These are phyloP conservation scores for Enteromius thamalakanensis DNA, from an alignment of 2,797 vertebrate species.

Conservation along the genomic window DNA sequence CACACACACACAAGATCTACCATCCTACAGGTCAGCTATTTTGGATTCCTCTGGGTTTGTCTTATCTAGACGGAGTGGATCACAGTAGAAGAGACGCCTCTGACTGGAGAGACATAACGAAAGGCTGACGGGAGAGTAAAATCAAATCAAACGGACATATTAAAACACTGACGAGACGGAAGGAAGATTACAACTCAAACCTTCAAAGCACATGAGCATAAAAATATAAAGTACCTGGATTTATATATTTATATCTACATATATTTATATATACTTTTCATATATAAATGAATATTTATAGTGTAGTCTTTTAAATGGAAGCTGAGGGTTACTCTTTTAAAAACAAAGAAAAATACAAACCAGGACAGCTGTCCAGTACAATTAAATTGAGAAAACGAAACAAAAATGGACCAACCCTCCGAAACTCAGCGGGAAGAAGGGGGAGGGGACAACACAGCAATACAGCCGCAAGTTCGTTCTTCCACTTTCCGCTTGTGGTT, in stretches of 20 bases:
- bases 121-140: conserved; percentile 6
- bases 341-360: conserved; percentile 50
- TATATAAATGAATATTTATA: conserved; percentile 64
- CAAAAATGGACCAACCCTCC: conserved; percentile 41
- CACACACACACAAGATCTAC: conserved; percentile 22
- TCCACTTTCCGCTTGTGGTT: not conserved
- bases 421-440: conserved; percentile 46
- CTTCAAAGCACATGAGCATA: conserved; percentile 66
- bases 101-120: conserved; percentile 59
- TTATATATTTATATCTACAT: conserved; percentile 64
- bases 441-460: conserved; percentile 29
- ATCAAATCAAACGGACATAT: conserved; percentile 65
- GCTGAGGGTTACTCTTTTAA: conserved; percentile 56
- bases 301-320: conserved; percentile 57
- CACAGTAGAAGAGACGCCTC: conserved; percentile 31
- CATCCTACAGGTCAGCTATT: conserved; percentile 48
- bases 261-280: conserved; percentile 57
- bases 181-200: conserved; percentile 62
- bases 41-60: conserved; percentile 56
- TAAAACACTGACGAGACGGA: conserved; percentile 55
- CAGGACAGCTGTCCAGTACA: conserved; percentile 37
- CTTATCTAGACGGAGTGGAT: conserved; percentile 59
- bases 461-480: not conserved
- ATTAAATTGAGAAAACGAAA: conserved; percentile 21
- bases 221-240: conserved; percentile 78